Evolutionary conservation across 2,888 invertebrate species (phyloP).

Genomic region (Caprella mutica): DNA sequence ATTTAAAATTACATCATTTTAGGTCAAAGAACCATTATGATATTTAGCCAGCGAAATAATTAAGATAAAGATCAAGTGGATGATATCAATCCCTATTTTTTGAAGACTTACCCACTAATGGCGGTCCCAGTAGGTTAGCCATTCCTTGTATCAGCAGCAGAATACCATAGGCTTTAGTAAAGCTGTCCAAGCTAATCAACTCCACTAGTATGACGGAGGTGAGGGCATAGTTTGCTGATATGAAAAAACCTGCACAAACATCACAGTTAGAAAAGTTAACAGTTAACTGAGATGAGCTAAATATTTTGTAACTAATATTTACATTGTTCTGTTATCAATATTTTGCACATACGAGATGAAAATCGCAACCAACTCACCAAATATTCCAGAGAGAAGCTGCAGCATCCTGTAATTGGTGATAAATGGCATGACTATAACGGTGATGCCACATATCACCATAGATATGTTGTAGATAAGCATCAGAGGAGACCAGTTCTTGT

Average conservation of each 20-base stretch:
- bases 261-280: too few relatives aligned
- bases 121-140: conserved; percentile 79
- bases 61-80: too few relatives aligned
- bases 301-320: too few relatives aligned
- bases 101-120: conserved; percentile 69
- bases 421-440: conserved; percentile 49
- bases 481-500: conserved; percentile 69
- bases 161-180: conserved; percentile 82
- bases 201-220: conserved; percentile 83
- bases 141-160: conserved; percentile 76
- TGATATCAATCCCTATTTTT: too few relatives aligned
- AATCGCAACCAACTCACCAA: conserved; percentile 1
- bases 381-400: conserved; percentile 51
- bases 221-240: conserved; percentile 82
- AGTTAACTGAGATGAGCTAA: too few relatives aligned
- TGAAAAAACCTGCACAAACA: conserved; percentile 54
- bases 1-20: too few relatives aligned
- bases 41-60: too few relatives aligned
- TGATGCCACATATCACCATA: conserved; percentile 46
- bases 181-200: conserved; percentile 74
- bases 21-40: too few relatives aligned
- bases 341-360: not conserved
- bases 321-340: not conserved
- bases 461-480: conserved; percentile 70
- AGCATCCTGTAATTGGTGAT: conserved; percentile 40